Evolutionary conservation across 2,888 invertebrate genomes (phyloP).

Genomic region (Seira ritae): DNA sequence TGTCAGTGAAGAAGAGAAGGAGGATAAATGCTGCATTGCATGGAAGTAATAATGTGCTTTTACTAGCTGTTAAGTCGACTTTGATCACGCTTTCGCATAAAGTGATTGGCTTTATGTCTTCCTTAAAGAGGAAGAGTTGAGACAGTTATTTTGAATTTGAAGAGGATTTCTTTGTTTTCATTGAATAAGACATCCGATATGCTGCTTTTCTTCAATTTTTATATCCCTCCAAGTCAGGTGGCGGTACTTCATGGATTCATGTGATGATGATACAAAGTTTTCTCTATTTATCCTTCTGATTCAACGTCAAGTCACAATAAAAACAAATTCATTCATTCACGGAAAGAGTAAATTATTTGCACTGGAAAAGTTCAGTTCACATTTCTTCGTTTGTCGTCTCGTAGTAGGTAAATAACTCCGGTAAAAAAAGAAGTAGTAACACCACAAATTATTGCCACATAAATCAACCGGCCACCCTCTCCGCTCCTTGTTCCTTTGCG

Average conservation of each 20-base stretch:
- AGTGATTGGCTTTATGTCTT: constrained; percentile 50
- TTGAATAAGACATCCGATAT: no score
- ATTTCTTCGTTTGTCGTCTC: not conserved
- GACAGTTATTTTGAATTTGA: no score
- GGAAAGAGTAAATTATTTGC: not conserved
- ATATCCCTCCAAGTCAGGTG: no score
- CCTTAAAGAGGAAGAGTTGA: not conserved
- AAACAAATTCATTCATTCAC: constrained; percentile 2
- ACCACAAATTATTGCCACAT: constrained; percentile 72
- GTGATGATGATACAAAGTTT: no score
- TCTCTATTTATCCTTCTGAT: no score
- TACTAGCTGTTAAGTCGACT: constrained; percentile 53
- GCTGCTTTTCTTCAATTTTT: no score
- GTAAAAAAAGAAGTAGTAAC: constrained; percentile 57
- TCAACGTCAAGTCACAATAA: no score
- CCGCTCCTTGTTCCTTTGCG: constrained; percentile 34
- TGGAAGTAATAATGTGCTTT: constrained; percentile 49
- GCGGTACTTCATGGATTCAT: no score
- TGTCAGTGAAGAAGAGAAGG: no score
- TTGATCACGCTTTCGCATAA: constrained; percentile 50
- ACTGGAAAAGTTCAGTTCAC: not conserved
- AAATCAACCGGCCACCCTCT: constrained; percentile 69
- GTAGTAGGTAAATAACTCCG: constrained; percentile 38
- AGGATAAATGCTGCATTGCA: not conserved
- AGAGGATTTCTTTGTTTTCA: no score